phyloP scores from a whole-genome alignment of 2,113 vertebrate genomes.

The Hypanus sabinus region DNA sequence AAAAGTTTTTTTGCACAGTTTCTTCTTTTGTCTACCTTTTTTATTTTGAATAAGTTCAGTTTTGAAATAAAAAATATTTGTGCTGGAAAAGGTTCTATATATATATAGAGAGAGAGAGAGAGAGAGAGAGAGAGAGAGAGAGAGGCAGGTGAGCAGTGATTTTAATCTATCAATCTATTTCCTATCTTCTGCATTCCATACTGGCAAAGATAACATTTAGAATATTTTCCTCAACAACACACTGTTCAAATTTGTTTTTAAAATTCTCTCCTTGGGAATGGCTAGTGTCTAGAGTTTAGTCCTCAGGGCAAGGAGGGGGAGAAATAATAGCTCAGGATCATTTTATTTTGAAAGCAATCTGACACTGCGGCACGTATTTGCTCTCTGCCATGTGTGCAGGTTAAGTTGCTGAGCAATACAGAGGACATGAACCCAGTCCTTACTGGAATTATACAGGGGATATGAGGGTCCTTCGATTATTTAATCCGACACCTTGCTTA shows the following conservation, averaged over 20 bases:
- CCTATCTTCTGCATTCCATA: neutral
- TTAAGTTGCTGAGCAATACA: neutral
- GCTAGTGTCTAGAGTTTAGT: neutral
- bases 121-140: too few species aligned
- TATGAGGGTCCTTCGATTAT: neutral
- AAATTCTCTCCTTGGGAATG: neutral
- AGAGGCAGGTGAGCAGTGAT: neutral
- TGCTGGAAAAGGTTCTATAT: neutral
- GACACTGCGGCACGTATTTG: neutral
- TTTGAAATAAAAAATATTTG: too few species aligned
- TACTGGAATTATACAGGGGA: neutral
- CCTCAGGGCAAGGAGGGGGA: neutral
- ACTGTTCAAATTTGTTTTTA: constrained; percentile 4
- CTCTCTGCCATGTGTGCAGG: neutral
- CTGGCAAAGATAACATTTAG: neutral
- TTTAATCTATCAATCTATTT: neutral
- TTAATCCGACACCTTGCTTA: neutral
- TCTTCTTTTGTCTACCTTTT: too few species aligned
- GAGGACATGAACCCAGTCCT: neutral
- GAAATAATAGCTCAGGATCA: neutral
- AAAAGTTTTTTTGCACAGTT: too few species aligned
- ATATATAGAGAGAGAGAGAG: too few species aligned
- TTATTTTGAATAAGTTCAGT: too few species aligned
- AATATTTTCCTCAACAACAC: neutral
- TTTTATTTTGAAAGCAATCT: constrained; percentile 27